Conservation (phyloP, 2,888 invertebrate species). For the Pristionchus arcanus region DNA sequence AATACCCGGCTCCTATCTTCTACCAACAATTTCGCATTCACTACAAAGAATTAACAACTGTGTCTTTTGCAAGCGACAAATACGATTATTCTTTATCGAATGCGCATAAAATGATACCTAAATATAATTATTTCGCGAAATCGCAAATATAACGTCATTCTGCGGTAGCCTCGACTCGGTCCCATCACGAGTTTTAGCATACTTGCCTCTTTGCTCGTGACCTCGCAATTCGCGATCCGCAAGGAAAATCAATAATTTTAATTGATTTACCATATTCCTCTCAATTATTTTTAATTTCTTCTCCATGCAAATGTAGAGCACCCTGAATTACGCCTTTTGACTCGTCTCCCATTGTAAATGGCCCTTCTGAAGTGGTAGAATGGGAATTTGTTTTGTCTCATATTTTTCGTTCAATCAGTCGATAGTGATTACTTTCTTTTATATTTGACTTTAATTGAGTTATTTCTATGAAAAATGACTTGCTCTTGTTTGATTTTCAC, state of each 20-base stretch:
- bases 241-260: neutral
- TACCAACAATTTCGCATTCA: neutral
- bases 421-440: neutral
- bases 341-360: neutral
- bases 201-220: too few species aligned
- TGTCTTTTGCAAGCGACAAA: neutral
- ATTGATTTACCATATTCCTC: neutral
- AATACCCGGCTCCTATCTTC: neutral
- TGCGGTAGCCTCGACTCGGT: neutral
- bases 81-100: neutral
- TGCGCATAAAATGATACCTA: neutral
- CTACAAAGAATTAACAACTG: neutral
- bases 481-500: too few species aligned
- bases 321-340: neutral
- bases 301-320: neutral
- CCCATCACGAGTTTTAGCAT: slow-evolving; percentile 12
- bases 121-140: neutral
- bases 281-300: neutral
- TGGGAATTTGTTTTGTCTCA: neutral
- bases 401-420: neutral
- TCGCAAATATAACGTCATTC: neutral
- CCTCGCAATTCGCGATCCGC: neutral
- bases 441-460: neutral
- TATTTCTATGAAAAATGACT: too few species aligned
- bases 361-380: neutral